These are phyloP conservation scores for Nebria salina DNA, from an alignment of 2,888 invertebrate species.

Conservation along the genomic window DNA sequence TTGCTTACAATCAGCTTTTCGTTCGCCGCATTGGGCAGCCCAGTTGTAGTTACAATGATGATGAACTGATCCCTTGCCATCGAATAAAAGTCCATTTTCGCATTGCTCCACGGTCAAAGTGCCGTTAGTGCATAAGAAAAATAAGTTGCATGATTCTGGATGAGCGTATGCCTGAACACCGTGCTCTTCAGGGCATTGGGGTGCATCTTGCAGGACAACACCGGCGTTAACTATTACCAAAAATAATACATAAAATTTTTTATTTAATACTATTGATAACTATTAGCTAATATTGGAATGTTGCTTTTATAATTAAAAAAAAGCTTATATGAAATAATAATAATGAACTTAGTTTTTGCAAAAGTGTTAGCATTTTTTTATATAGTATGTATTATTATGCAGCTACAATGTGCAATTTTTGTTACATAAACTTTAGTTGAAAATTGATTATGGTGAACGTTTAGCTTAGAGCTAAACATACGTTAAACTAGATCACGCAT, in stretches of 20 bases:
- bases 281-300: too few relatives aligned
- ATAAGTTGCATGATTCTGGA: constrained; percentile 87
- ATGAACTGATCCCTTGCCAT: constrained; percentile 88
- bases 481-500: background rate
- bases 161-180: constrained; percentile 88
- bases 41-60: constrained; percentile 95
- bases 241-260: constrained; percentile 12
- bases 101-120: constrained; percentile 89
- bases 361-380: background rate
- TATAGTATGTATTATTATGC: too few relatives aligned
- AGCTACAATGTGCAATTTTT: background rate
- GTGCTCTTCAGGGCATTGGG: constrained; percentile 82
- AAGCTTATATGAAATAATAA: background rate
- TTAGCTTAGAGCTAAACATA: background rate
- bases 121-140: constrained; percentile 92
- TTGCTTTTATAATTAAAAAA: background rate
- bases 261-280: too few relatives aligned
- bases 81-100: constrained; percentile 90
- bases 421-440: background rate
- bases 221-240: constrained; percentile 69
- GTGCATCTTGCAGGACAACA: constrained; percentile 70
- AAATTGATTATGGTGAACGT: background rate
- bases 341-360: background rate
- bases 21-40: constrained; percentile 87
- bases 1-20: constrained; percentile 80